phyloP scores from a whole-genome alignment of 2,888 invertebrate genomes.

The Netelia melanura region DNA sequence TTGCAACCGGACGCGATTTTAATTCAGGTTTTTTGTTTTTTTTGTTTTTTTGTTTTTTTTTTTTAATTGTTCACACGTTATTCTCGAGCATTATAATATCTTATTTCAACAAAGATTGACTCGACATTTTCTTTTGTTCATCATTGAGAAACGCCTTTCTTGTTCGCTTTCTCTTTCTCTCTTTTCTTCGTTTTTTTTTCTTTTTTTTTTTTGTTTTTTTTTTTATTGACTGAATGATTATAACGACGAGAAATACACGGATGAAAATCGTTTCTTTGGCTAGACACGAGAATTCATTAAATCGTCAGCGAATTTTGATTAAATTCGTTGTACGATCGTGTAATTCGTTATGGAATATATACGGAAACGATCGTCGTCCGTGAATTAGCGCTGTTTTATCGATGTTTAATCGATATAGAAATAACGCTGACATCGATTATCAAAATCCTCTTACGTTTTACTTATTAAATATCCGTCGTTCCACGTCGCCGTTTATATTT shows the following conservation, averaged over 20 bases:
- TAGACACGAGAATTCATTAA: slow-evolving; percentile 25
- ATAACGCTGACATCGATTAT: slow-evolving; percentile 69
- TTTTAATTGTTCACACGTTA: background rate
- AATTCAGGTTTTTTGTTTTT: background rate
- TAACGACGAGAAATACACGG: slow-evolving; percentile 45
- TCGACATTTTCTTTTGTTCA: slow-evolving; percentile 39
- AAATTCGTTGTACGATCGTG: background rate
- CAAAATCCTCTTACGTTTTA: slow-evolving; percentile 64
- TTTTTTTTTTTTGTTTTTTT: slow-evolving; percentile 41
- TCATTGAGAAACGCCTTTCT: background rate
- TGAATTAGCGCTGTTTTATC: slow-evolving; percentile 35
- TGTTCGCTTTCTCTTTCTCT: background rate
- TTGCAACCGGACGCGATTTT: slow-evolving; percentile 42
- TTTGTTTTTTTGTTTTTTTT: slow-evolving; percentile 18
- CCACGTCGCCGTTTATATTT: slow-evolving; percentile 48
- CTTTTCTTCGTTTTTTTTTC: slow-evolving; percentile 10
- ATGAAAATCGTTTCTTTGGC: slow-evolving; percentile 25
- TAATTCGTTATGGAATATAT: slow-evolving; percentile 7
- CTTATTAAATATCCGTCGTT: slow-evolving; percentile 34
- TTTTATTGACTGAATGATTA: slow-evolving; percentile 55
- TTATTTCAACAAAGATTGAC: slow-evolving; percentile 52
- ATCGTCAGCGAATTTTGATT: slow-evolving; percentile 9
- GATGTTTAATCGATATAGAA: slow-evolving; percentile 49
- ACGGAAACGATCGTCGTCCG: slow-evolving; percentile 25
- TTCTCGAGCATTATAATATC: slow-evolving; percentile 38